Percentiles rank a stretch among this genome's conserved stretches.
Evolutionary conservation across 2,888 invertebrate genomes (phyloP).

Genomic region (Tenthredo amoena): DNA sequence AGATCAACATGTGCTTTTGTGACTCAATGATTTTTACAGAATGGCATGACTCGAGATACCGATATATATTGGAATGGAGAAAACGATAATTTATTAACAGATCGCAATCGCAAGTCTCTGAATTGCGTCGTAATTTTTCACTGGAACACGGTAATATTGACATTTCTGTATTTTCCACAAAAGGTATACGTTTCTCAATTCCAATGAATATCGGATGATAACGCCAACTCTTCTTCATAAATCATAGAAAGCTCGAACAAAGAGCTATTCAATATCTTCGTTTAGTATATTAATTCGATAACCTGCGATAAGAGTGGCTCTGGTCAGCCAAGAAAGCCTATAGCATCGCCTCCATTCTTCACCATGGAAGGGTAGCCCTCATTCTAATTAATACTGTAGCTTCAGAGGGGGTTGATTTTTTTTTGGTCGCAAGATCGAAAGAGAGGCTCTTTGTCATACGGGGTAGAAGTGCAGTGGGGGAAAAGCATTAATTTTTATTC

Average conservation of each 20-base stretch:
- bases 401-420: background rate
- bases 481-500: constrained; percentile 31
- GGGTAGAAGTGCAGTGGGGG: background rate
- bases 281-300: background rate
- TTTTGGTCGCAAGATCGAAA: background rate
- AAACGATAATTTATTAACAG: background rate
- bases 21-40: background rate
- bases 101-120: background rate
- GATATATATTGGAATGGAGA: background rate
- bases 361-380: background rate
- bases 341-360: background rate
- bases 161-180: background rate
- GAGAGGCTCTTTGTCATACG: constrained; percentile 2
- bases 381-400: background rate
- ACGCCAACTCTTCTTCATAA: background rate
- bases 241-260: background rate
- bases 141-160: background rate
- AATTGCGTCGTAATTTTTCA: background rate
- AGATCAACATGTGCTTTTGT: background rate
- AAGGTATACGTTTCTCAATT: background rate
- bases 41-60: background rate
- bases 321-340: background rate
- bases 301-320: background rate
- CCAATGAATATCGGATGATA: background rate
- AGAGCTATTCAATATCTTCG: background rate